phyloP scores from a whole-genome alignment of 1,140 invertebrate species.

The Drosophila carrolli region DNA sequence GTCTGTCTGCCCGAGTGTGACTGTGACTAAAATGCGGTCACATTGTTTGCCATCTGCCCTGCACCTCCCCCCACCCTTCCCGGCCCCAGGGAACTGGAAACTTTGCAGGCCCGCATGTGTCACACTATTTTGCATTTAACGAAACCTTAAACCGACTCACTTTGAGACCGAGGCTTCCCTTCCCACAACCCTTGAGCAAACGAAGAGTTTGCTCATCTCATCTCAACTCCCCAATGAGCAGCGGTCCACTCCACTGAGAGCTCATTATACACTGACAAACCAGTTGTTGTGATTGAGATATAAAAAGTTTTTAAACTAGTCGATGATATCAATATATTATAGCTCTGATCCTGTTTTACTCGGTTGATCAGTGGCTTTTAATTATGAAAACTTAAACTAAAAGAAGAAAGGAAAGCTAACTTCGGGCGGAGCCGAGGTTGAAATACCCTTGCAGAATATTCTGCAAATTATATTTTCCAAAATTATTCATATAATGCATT shows the following conservation, averaged over 20 bases:
- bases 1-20: conserved; percentile 64
- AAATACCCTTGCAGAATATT: no score
- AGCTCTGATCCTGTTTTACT: no score
- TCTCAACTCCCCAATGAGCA: conserved; percentile 26
- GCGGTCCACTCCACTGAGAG: not conserved
- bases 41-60: conserved; percentile 66
- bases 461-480: no score
- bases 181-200: conserved; percentile 18
- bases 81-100: conserved; percentile 15
- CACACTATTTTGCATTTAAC: conserved; percentile 69
- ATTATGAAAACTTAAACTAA: no score
- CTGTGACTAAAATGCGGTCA: conserved; percentile 83
- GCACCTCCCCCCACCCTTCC: conserved; percentile 9
- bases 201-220: conserved; percentile 25
- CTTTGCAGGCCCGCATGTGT: conserved; percentile 66
- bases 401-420: no score
- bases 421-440: no score
- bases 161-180: conserved; percentile 5
- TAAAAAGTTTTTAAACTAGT: no score
- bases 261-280: conserved; percentile 4
- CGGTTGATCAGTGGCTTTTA: no score
- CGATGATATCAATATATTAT: no score
- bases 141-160: conserved; percentile 28
- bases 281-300: no score
- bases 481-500: no score